phyloP scores from a whole-genome alignment of 2,888 invertebrate species.

The Andrena haemorrhoa region DNA sequence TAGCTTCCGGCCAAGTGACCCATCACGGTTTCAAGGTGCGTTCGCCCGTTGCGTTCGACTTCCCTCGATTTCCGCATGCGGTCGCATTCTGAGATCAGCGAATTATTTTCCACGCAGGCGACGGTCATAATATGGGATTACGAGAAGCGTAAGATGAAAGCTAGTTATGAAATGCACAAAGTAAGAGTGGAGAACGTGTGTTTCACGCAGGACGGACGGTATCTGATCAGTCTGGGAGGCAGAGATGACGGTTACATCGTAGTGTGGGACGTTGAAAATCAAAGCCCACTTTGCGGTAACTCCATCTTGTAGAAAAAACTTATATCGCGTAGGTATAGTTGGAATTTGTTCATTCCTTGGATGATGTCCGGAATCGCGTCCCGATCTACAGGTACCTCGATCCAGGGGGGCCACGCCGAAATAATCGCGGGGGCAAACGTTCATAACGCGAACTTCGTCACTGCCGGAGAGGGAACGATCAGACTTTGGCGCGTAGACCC shows the following conservation, averaged over 20 bases:
- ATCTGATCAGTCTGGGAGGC: constrained; percentile 94
- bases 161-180: constrained; percentile 93
- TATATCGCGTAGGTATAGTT: no score
- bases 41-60: not conserved
- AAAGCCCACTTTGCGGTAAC: constrained; percentile 85
- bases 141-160: constrained; percentile 87
- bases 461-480: constrained; percentile 90
- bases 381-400: constrained; percentile 83
- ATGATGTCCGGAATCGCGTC: no score
- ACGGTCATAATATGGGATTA: constrained; percentile 96
- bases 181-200: constrained; percentile 94
- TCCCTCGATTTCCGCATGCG: not conserved
- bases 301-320: no score
- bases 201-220: constrained; percentile 93
- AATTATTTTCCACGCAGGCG: constrained; percentile 85
- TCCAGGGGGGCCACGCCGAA: constrained; percentile 89
- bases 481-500: constrained; percentile 91
- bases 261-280: constrained; percentile 91
- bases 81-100: not conserved
- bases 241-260: constrained; percentile 95
- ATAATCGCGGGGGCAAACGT: constrained; percentile 86
- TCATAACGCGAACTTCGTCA: constrained; percentile 89
- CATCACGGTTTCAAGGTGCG: constrained; percentile 94
- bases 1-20: constrained; percentile 96
- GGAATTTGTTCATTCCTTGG: no score